These are phyloP conservation scores for Pedicia rivosa DNA, from an alignment of 2,888 invertebrate genomes.

Conservation along the genomic window DNA sequence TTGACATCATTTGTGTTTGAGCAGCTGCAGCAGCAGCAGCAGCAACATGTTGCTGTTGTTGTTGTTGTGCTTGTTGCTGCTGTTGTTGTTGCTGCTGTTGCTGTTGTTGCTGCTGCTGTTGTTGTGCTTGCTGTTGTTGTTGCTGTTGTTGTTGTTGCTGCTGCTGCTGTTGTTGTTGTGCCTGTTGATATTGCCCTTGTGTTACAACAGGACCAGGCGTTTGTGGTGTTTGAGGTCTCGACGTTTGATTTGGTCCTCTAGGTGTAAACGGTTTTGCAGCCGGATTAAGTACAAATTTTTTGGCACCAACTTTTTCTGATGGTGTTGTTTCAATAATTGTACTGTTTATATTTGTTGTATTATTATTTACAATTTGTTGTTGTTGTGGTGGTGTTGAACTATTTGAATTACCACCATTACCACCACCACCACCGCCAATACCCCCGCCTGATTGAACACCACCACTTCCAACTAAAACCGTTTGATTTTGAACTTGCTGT, in stretches of 20 bases:
- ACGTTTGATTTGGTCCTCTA: conserved; percentile 36
- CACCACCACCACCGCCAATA: not conserved
- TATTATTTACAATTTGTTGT: conserved; percentile 34
- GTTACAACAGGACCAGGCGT: conserved; percentile 41
- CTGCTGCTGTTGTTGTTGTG: conserved; percentile 12
- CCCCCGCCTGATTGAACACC: conserved; percentile 1
- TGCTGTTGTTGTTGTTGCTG: conserved; percentile 12
- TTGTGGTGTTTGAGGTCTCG: conserved; percentile 63
- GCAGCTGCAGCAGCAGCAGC: conserved; percentile 26
- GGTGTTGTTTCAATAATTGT: conserved; percentile 39
- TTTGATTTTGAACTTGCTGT: conserved; percentile 9
- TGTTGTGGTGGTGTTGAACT: conserved; percentile 15
- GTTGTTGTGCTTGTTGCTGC: conserved; percentile 13
- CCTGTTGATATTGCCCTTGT: conserved; percentile 11
- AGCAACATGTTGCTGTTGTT: conserved; percentile 23
- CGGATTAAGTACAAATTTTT: conserved; percentile 79
- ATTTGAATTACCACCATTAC: not conserved
- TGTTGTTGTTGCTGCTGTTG: conserved; percentile 12
- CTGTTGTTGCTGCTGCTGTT: conserved; percentile 11
- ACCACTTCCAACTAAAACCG: conserved; percentile 11
- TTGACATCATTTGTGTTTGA: conserved; percentile 26
- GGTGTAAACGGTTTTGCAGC: conserved; percentile 77
- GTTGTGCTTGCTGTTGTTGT: conserved; percentile 10
- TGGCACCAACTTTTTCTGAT: conserved; percentile 51
- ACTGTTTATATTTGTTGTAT: conserved; percentile 45